phyloP scores from a whole-genome alignment of 2,888 invertebrate species.

The Andrena dorsata region DNA sequence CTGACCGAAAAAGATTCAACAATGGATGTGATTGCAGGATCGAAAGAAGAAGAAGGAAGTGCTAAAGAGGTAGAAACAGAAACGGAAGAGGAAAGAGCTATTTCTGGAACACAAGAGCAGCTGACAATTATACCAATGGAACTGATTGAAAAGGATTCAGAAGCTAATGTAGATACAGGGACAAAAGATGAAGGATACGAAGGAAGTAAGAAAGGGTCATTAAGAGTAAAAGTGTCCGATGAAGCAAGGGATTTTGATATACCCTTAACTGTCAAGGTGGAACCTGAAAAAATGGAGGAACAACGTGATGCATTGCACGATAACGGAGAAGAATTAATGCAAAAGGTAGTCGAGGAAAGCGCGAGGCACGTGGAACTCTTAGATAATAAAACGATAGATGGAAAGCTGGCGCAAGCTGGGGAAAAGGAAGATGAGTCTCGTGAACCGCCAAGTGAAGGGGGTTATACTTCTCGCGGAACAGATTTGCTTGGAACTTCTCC shows the following conservation, averaged over 20 bases:
- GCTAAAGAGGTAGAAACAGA: background rate
- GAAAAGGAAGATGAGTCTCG: slow-evolving; percentile 1
- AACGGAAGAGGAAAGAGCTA: background rate
- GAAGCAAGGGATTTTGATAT: background rate
- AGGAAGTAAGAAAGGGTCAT: background rate
- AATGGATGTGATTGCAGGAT: too few relatives aligned
- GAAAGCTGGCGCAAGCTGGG: background rate
- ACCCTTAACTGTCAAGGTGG: background rate
- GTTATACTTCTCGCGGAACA: slow-evolving; percentile 15
- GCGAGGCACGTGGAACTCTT: background rate
- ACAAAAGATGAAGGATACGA: background rate
- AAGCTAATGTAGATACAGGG: background rate
- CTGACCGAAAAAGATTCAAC: too few relatives aligned
- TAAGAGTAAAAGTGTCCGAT: background rate
- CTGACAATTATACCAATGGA: background rate
- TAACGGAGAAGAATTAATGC: too few relatives aligned
- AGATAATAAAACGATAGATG: slow-evolving; percentile 11
- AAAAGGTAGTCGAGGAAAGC: background rate
- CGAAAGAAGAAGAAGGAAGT: too few relatives aligned
- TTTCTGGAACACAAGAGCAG: background rate
- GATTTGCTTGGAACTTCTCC: slow-evolving; percentile 23
- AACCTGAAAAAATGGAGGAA: background rate
- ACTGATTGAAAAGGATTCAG: background rate
- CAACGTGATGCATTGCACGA: background rate
- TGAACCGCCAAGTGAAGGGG: slow-evolving; percentile 3